These are phyloP conservation scores for Ferdinandea cuprea DNA, from an alignment of 2,888 invertebrate species.

Conservation along the genomic window DNA sequence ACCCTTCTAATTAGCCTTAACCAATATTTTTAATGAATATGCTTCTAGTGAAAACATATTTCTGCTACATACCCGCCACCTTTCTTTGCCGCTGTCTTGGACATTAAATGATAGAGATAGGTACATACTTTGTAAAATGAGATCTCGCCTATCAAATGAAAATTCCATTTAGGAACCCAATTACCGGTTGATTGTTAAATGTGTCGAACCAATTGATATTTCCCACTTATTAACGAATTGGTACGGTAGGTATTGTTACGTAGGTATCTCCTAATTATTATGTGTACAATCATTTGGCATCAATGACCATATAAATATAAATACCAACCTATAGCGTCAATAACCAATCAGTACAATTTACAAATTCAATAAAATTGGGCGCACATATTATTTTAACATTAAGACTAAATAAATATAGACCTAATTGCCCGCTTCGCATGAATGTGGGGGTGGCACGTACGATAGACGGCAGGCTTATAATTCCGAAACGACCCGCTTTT, in stretches of 20 bases:
- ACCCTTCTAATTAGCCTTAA: too few species aligned
- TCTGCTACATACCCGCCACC: too few species aligned
- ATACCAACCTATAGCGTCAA: background rate
- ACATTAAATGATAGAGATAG: too few species aligned
- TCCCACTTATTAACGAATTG: conserved; percentile 5
- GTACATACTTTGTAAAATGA: too few species aligned
- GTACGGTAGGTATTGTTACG: too few species aligned
- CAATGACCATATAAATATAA: conserved; percentile 22
- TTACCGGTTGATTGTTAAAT: conserved; percentile 22
- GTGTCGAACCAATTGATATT: conserved; percentile 36
- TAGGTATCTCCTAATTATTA: background rate
- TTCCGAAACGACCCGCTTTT: conserved; percentile 54
- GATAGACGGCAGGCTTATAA: conserved; percentile 26
- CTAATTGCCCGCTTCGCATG: conserved; percentile 26
- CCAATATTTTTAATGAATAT: too few species aligned
- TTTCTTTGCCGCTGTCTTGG: too few species aligned
- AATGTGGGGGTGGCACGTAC: conserved; percentile 12
- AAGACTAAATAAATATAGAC: conserved; percentile 26
- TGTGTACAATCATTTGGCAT: conserved; percentile 3
- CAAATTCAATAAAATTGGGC: conserved; percentile 50
- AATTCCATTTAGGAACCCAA: conserved; percentile 15
- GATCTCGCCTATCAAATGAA: background rate
- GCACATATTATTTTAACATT: conserved; percentile 57
- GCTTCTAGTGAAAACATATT: too few species aligned
- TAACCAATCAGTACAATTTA: conserved; percentile 55